Evolutionary conservation across 1,140 invertebrate genomes (phyloP).

Genomic region (Philaenus spumarius): DNA sequence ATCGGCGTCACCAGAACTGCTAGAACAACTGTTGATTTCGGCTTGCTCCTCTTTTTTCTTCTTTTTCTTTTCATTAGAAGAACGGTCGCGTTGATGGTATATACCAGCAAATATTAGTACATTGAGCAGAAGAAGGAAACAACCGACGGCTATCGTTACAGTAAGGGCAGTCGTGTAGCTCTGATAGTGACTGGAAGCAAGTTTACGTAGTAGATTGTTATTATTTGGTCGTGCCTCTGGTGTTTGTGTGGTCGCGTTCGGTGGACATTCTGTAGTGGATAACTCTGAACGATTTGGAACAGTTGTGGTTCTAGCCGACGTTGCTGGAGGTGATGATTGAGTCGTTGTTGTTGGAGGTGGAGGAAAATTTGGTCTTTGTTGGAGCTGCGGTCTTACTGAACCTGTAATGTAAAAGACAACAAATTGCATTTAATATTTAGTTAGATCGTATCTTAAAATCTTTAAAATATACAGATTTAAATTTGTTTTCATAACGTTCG

Average conservation of each 20-base stretch:
- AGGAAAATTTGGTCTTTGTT: slow-evolving; percentile 49
- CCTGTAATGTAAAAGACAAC: slow-evolving; percentile 47
- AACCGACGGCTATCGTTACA: slow-evolving; percentile 90
- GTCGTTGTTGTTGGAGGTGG: slow-evolving; percentile 42
- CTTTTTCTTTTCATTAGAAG: slow-evolving; percentile 57
- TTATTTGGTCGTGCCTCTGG: slow-evolving; percentile 36
- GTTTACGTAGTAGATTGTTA: slow-evolving; percentile 62
- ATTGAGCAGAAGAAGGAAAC: slow-evolving; percentile 80
- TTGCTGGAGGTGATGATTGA: slow-evolving; percentile 36
- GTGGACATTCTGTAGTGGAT: slow-evolving; percentile 58
- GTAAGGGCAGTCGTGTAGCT: slow-evolving; percentile 84
- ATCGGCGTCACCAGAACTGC: slow-evolving; percentile 46
- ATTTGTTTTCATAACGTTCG: too few relatives aligned
- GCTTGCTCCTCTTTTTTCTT: slow-evolving; percentile 57
- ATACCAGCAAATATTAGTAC: slow-evolving; percentile 91
- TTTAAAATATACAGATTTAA: not conserved
- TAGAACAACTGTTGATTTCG: slow-evolving; percentile 58
- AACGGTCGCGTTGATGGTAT: slow-evolving; percentile 79
- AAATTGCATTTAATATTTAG: not conserved
- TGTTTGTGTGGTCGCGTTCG: slow-evolving; percentile 47
- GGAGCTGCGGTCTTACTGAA: slow-evolving; percentile 58
- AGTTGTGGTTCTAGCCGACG: slow-evolving; percentile 38
- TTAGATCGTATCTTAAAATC: not conserved
- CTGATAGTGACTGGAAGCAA: slow-evolving; percentile 72
- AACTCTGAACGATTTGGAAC: slow-evolving; percentile 34